Base-by-base conservation (phyloP, 2,888 invertebrate genomes). In the Venusia cambrica region DNA sequence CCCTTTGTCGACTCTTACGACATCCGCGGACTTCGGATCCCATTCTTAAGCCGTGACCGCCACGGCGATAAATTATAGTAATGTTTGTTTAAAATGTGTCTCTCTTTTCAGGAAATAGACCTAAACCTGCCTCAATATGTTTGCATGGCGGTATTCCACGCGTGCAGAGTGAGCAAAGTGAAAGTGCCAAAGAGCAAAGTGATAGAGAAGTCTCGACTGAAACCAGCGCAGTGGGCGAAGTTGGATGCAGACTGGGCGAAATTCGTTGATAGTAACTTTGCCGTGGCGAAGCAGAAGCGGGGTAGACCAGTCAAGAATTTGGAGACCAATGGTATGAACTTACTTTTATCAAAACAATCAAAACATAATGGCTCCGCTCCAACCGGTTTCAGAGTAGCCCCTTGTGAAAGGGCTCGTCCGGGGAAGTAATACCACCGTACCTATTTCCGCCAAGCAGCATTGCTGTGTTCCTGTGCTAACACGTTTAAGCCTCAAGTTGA, bases 61-160 rank as follows among this genome's bases (percentile, higher is more conserved):
- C n/a, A n/a, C n/a, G n/a, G n/a, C n/a, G n/a, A n/a, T n/a, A n/a
- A n/a, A n/a, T n/a, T n/a, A n/a, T n/a, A n/a, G n/a, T n/a, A n/a
- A n/a, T n/a, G n/a, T n/a, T n/a, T n/a, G n/a, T n/a, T n/a, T n/a
- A n/a, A n/a, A n/a, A n/a, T n/a, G n/a, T n/a, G n/a, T n/a, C n/a
- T n/a, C n/a, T n/a, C n/a, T 30, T 79, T 80, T 31, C 62, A 89
- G 73, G 79, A 80, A 42, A 59, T 87, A 9, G 89, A 92, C 56
- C 57, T 89, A 8, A 79, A 72, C 25, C 88, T 92, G 53, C 92
- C 92, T 0, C 92, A 92, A 48, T 92, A 92, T 71, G 81, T 88
- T 1, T 88, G 90, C 24, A 90, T 90, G 84, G 89, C 92, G 1
- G 89, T 92, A 0, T 90, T 84, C 56, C 89, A 90, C 45, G 90